Percentiles rank a stretch among this genome's conserved stretches.
Evolutionary conservation across 2,888 invertebrate genomes (phyloP).

Genomic region (Copidosoma aretas): DNA sequence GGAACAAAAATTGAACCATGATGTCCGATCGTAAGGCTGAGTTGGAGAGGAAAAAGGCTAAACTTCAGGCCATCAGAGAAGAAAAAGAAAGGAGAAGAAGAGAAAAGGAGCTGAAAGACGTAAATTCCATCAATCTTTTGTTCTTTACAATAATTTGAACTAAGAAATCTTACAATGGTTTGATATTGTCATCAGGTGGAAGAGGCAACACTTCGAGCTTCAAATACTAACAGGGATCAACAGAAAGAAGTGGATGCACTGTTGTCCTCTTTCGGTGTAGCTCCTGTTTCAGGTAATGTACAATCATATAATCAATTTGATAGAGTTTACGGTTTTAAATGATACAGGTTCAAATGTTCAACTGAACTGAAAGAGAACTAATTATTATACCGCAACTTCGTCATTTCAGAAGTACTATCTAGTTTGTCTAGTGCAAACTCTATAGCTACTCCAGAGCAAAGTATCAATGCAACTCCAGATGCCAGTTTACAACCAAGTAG

Average conservation of each 20-base stretch:
- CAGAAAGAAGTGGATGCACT: slow-evolving; percentile 83
- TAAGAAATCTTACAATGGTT: slow-evolving; percentile 8
- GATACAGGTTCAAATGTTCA: too few relatives aligned
- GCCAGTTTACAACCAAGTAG: slow-evolving; percentile 76
- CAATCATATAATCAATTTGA: neutral
- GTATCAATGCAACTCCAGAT: slow-evolving; percentile 79
- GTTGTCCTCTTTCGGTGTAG: slow-evolving; percentile 84
- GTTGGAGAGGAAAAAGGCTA: slow-evolving; percentile 89
- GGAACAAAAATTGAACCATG: slow-evolving; percentile 44
- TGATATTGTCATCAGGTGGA: slow-evolving; percentile 57
- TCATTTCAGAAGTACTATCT: slow-evolving; percentile 73
- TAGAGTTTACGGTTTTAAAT: too few relatives aligned
- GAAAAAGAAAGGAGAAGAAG: slow-evolving; percentile 85
- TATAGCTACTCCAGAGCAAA: slow-evolving; percentile 80
- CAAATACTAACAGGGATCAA: slow-evolving; percentile 64
- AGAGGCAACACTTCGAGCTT: slow-evolving; percentile 62
- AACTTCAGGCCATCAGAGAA: slow-evolving; percentile 86
- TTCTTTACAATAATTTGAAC: neutral
- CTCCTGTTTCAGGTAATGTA: slow-evolving; percentile 75
- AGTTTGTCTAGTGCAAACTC: slow-evolving; percentile 84
- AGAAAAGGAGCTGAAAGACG: slow-evolving; percentile 88
- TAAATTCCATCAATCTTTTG: slow-evolving; percentile 61
- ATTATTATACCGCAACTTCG: slow-evolving; percentile 11
- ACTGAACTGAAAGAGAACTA: neutral
- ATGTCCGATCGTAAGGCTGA: slow-evolving; percentile 93